Percentiles rank a stretch among this genome's conserved stretches.
Conservation (phyloP, 2,113 vertebrate genomes). For the Neolamprologus variostigma region DNA sequence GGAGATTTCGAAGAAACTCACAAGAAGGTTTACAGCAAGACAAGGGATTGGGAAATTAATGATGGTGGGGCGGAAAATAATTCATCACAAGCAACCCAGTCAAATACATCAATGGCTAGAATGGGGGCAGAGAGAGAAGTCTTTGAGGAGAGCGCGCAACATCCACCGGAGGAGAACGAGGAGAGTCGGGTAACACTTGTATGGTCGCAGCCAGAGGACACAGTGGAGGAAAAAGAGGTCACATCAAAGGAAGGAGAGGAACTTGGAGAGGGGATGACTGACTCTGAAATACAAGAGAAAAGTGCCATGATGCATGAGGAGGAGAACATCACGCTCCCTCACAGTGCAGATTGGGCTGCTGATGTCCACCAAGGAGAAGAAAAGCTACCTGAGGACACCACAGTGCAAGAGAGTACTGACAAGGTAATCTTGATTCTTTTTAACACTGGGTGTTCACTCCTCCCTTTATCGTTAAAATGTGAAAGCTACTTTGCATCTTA, state of each 20-base stretch:
- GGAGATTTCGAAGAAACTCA: not conserved
- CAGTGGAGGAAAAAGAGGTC: not conserved
- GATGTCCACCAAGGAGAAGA: constrained; percentile 10
- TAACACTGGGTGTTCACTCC: not conserved
- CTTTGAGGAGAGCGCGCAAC: not conserved
- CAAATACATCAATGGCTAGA: not conserved
- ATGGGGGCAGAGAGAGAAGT: not conserved
- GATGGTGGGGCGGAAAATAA: not conserved
- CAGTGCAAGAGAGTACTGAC: not conserved
- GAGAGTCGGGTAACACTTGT: not conserved
- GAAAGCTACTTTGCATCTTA: not conserved
- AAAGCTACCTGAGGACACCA: not conserved
- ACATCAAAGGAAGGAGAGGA: not conserved
- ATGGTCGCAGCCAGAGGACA: not conserved
- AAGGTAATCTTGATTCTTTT: constrained; percentile 48
- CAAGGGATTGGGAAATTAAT: not conserved
- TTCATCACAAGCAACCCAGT: not conserved
- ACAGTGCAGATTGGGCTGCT: not conserved
- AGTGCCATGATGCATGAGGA: not conserved
- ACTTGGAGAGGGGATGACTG: not conserved
- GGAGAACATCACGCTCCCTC: not conserved
- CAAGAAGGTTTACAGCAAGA: not conserved
- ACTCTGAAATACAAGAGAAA: not conserved
- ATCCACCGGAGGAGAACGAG: not conserved
- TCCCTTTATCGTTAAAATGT: not conserved